These are phyloP conservation scores for Drosophila bocqueti DNA, from an alignment of 1,140 invertebrate species.

Conservation along the genomic window DNA sequence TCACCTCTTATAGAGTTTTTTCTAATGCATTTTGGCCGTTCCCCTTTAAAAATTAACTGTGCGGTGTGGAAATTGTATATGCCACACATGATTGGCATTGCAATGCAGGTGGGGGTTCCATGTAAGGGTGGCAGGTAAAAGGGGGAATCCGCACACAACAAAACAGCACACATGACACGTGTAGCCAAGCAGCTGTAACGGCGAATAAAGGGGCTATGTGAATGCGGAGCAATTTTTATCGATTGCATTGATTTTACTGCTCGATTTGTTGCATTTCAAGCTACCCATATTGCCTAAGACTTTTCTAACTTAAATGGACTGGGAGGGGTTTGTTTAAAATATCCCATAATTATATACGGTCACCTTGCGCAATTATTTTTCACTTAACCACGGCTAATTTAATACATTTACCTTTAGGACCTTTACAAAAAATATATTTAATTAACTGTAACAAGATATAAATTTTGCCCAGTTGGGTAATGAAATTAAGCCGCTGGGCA, in stretches of 20 bases:
- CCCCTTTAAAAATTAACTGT: constrained; percentile 52
- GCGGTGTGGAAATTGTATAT: constrained; percentile 57
- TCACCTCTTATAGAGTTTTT: neutral
- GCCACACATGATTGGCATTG: constrained; percentile 62
- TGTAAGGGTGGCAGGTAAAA: neutral
- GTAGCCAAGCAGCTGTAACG: constrained; percentile 39
- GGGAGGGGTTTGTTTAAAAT: no score
- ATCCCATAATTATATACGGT: neutral
- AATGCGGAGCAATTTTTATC: constrained; percentile 63
- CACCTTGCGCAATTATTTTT: constrained; percentile 28
- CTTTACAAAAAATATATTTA: constrained; percentile 42
- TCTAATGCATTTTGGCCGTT: neutral
- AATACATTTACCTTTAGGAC: constrained; percentile 33
- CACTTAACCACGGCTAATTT: constrained; percentile 38
- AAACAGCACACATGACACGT: constrained; percentile 35
- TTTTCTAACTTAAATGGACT: neutral
- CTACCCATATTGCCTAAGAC: constrained; percentile 38
- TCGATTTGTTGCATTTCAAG: constrained; percentile 57
- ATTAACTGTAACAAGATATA: constrained; percentile 62
- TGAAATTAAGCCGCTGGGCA: constrained; percentile 42
- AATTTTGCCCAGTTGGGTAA: constrained; percentile 32
- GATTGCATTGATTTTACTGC: constrained; percentile 79
- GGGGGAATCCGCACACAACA: constrained; percentile 14
- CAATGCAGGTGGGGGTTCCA: constrained; percentile 23
- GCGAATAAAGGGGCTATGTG: constrained; percentile 2